Percentiles rank a stretch among this genome's conserved stretches.
Evolutionary conservation across 64 coral and sea anemone genomes (phyloP).

Genomic region (Dendronephthya gigantea): DNA sequence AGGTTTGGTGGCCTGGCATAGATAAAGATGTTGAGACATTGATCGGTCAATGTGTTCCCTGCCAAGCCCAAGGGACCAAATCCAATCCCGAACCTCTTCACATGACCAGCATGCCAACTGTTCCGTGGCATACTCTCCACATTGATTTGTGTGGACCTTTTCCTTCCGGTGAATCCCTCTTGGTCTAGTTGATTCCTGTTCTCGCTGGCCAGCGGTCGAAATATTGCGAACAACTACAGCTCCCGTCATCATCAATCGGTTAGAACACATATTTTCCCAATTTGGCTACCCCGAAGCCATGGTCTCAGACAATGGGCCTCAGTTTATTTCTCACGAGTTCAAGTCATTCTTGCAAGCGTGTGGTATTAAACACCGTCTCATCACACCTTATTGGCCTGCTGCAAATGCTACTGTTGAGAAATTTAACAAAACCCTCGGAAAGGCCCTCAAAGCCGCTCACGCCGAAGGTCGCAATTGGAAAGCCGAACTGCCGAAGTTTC

Average conservation of each 20-base stretch:
- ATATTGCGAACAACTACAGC: background rate
- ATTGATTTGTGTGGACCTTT: background rate
- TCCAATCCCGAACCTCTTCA: background rate
- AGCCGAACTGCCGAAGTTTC: background rate
- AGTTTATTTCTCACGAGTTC: background rate
- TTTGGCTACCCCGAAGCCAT: background rate
- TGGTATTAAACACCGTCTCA: background rate
- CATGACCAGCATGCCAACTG: background rate
- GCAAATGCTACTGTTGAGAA: background rate
- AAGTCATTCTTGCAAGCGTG: background rate
- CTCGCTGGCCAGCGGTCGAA: background rate
- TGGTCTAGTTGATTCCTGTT: background rate
- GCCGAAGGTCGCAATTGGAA: background rate
- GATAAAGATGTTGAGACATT: background rate
- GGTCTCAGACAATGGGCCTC: background rate
- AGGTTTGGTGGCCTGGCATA: conserved; percentile 9
- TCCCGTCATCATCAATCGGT: background rate
- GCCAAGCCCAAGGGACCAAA: background rate
- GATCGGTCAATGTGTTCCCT: background rate
- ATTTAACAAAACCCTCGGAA: background rate
- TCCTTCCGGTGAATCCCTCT: background rate
- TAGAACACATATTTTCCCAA: background rate
- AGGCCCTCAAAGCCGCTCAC: background rate
- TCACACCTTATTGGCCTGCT: background rate
- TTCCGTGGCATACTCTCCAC: background rate